A percentile compares a stretch with the other conserved stretches of the same genome.
Conservation (phyloP, 2,113 vertebrate species). For the Chionomys nivalis region DNA sequence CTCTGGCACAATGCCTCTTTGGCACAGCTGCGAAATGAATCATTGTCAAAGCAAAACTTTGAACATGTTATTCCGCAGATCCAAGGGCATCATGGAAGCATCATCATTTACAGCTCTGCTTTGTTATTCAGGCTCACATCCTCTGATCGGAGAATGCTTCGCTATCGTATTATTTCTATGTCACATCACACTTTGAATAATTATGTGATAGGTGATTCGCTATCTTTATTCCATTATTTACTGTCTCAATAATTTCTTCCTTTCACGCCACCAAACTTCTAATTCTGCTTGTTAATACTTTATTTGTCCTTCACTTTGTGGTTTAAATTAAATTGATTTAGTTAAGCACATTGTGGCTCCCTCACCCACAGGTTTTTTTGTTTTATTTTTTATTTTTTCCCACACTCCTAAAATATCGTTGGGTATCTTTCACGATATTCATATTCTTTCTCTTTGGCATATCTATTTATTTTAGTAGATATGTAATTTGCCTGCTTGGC, state of each 20-base stretch:
- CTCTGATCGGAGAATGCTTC: neutral
- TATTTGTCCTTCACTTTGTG: neutral
- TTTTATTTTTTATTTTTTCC: neutral
- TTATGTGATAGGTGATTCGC: neutral
- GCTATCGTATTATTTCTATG: neutral
- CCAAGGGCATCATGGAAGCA: neutral
- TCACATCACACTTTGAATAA: slow-evolving; percentile 6
- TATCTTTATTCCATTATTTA: neutral
- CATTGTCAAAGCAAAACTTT: slow-evolving; percentile 52
- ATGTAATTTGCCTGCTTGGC: neutral
- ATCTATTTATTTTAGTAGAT: neutral
- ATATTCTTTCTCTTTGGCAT: neutral
- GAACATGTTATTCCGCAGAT: neutral
- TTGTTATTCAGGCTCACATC: slow-evolving; percentile 3
- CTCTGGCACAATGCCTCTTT: neutral
- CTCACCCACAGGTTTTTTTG: neutral
- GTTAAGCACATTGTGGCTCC: neutral
- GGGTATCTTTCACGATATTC: neutral
- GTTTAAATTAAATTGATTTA: neutral
- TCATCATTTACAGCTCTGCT: neutral
- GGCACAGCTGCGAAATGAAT: slow-evolving; percentile 54
- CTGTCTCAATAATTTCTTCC: neutral
- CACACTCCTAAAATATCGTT: neutral
- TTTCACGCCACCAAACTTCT: neutral
- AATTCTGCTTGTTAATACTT: neutral